Percentiles rank a stretch among this genome's conserved stretches.
These are phyloP conservation scores for Napeogenes sylphis DNA, from an alignment of 2,888 invertebrate species.

Conservation along the genomic window DNA sequence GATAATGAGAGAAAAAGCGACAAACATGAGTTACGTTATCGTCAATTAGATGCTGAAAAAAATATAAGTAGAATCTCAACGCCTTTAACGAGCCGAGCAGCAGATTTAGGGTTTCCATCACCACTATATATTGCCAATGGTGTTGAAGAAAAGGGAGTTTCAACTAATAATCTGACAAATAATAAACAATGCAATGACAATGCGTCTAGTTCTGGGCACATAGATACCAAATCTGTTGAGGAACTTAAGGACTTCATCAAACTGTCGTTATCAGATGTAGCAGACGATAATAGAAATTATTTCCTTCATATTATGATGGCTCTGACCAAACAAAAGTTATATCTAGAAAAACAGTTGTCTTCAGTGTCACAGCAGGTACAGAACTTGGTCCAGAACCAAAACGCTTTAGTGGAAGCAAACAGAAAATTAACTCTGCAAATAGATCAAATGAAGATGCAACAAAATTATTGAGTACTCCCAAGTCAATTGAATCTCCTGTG, in stretches of 20 bases:
- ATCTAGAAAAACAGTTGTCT: constrained; percentile 62
- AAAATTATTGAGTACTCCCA: constrained; percentile 31
- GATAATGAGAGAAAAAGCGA: constrained; percentile 55
- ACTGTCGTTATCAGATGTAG: constrained; percentile 56
- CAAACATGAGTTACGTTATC: constrained; percentile 46
- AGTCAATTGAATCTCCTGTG: constrained; percentile 7
- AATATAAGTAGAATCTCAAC: constrained; percentile 67
- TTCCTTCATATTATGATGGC: constrained; percentile 72
- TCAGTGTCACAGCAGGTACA: constrained; percentile 57
- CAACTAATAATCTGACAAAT: constrained; percentile 42
- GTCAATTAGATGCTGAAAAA: constrained; percentile 53
- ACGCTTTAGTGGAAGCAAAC: constrained; percentile 68
- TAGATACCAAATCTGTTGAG: constrained; percentile 50
- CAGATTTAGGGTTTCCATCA: constrained; percentile 53
- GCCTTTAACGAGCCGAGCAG: constrained; percentile 49
- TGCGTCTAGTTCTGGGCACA: constrained; percentile 17
- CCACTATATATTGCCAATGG: constrained; percentile 52
- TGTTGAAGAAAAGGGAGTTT: constrained; percentile 45
- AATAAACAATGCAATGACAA: constrained; percentile 38
- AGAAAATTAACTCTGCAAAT: constrained; percentile 68
- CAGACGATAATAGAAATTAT: constrained; percentile 65
- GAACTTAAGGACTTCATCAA: constrained; percentile 69
- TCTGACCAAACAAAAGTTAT: constrained; percentile 68
- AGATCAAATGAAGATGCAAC: constrained; percentile 60
- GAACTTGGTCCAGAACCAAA: constrained; percentile 57